Percentiles rank a stretch among this genome's conserved stretches.
phyloP scores from a whole-genome alignment of 2,797 vertebrate genomes.

The Galagoides demidoff region DNA sequence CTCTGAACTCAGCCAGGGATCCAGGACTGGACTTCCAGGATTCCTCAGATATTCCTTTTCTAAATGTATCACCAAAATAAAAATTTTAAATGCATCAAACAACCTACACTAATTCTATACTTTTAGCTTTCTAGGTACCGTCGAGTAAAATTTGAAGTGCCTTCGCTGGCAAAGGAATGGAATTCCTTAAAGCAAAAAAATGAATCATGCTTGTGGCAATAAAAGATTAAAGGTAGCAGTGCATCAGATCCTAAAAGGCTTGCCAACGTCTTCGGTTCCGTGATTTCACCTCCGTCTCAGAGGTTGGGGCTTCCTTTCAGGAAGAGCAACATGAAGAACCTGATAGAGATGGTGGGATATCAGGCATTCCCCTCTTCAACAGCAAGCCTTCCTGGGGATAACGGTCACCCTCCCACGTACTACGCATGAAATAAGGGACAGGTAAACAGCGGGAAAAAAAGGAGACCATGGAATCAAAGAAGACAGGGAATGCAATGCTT shows the following conservation, averaged over 20 bases:
- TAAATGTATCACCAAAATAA: constrained; percentile 43
- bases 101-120: neutral
- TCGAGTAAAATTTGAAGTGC: constrained; percentile 28
- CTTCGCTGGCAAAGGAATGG: neutral
- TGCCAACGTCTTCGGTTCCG: neutral
- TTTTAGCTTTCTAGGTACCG: neutral
- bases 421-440: neutral
- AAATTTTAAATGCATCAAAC: neutral
- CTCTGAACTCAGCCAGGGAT: neutral
- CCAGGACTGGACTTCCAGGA: neutral
- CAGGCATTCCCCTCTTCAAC: neutral
- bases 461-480: neutral
- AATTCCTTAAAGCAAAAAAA: constrained; percentile 33
- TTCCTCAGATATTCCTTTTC: neutral
- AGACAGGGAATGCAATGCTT: neutral
- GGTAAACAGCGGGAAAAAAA: neutral
- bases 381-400: neutral
- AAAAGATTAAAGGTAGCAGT: neutral
- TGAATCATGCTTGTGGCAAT: neutral
- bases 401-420: neutral
- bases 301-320: neutral
- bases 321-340: neutral
- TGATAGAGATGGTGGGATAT: neutral
- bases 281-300: neutral
- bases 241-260: neutral